Percentiles rank a stretch among this genome's conserved stretches.
Conservation (phyloP, 2,888 invertebrate genomes). For the Hirtodrosophila alboralis region DNA sequence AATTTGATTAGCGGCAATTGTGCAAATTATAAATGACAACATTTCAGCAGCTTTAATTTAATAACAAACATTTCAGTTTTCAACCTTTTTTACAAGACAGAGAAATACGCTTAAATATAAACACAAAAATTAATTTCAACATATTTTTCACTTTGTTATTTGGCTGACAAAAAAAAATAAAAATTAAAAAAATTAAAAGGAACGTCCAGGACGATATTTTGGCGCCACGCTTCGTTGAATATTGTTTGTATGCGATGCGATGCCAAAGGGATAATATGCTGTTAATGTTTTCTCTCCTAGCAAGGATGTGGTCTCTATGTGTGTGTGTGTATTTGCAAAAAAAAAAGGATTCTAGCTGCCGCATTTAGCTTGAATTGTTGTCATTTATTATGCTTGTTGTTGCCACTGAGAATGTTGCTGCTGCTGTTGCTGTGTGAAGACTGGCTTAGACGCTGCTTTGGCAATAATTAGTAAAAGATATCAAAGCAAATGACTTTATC, state of each 20-base stretch:
- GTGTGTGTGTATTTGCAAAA: slow-evolving; percentile 21
- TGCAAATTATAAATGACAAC: slow-evolving; percentile 77
- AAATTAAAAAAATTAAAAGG: slow-evolving; percentile 9
- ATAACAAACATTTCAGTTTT: slow-evolving; percentile 64
- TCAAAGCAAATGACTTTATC: slow-evolving; percentile 80
- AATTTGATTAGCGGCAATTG: slow-evolving; percentile 79
- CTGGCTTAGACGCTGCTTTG: slow-evolving; percentile 72
- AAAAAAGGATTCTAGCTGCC: slow-evolving; percentile 71
- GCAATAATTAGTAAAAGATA: slow-evolving; percentile 78
- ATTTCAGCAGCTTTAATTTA: slow-evolving; percentile 77
- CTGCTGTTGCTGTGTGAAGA: slow-evolving; percentile 42
- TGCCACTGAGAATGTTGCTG: slow-evolving; percentile 39
- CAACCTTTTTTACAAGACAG: slow-evolving; percentile 52
- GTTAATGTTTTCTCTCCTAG: slow-evolving; percentile 64
- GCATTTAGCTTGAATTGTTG: slow-evolving; percentile 78
- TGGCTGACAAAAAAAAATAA: slow-evolving; percentile 30
- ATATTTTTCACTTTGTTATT: slow-evolving; percentile 74
- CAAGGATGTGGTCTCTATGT: slow-evolving; percentile 35
- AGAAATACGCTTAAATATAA: slow-evolving; percentile 61
- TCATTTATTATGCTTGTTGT: slow-evolving; percentile 73
- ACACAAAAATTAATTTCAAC: slow-evolving; percentile 78
- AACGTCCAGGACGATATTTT: slow-evolving; percentile 39
- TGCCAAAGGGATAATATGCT: slow-evolving; percentile 78
- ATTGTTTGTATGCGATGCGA: slow-evolving; percentile 65
- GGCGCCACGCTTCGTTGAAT: slow-evolving; percentile 68